Percentiles rank a stretch among this genome's conserved stretches.
phyloP scores from a whole-genome alignment of 30 jellyfish, hydroid and myxozoan species.

The Rhopilema esculentum region DNA sequence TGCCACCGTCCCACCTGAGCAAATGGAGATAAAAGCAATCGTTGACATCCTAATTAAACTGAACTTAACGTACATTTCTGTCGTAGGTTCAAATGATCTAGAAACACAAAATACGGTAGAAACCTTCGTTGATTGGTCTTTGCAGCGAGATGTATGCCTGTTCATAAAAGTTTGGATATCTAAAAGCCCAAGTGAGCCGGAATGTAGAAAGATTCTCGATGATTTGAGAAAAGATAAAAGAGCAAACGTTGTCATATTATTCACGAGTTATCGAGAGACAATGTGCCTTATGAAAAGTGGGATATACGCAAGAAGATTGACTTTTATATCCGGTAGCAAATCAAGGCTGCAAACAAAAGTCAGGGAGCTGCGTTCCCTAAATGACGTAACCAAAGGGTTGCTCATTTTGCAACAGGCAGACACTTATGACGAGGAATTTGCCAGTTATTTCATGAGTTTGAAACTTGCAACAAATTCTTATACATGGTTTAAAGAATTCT shows the following conservation, averaged over 20 bases:
- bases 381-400: constrained; percentile 72
- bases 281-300: constrained; percentile 49
- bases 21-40: constrained; percentile 34
- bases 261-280: constrained; percentile 52
- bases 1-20: constrained; percentile 73
- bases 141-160: constrained; percentile 47
- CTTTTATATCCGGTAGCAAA: constrained; percentile 2
- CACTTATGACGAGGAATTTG: constrained; percentile 19
- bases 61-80: constrained; percentile 70
- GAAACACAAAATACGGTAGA: constrained; percentile 49
- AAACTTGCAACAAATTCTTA: constrained; percentile 4
- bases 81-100: constrained; percentile 54
- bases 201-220: not conserved
- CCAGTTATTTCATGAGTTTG: constrained; percentile 25
- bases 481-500: constrained; percentile 63
- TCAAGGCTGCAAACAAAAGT: not conserved
- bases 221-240: constrained; percentile 5
- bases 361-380: not conserved
- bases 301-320: not conserved
- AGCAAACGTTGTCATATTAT: constrained; percentile 50
- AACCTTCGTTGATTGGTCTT: not conserved
- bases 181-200: constrained; percentile 11
- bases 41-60: constrained; percentile 44
- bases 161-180: constrained; percentile 13
- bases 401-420: constrained; percentile 29